Base-by-base conservation (phyloP, 2,888 invertebrate genomes). In the Magallana nippona region DNA sequence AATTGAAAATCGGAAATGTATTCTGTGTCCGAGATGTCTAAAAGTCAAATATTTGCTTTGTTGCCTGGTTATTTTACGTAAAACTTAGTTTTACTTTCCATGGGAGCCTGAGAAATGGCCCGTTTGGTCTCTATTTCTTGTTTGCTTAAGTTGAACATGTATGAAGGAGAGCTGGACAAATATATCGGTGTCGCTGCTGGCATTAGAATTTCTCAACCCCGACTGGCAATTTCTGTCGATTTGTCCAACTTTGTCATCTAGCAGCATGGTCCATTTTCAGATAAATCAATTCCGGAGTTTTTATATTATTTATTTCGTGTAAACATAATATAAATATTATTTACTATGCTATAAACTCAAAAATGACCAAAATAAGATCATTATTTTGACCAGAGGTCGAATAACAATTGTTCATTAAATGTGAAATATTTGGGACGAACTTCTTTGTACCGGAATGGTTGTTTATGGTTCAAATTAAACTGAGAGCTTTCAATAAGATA, bases 31-130 rank as follows among this genome's bases (percentile, higher is more conserved):
- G 32, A 82, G 71, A 71, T 82, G 82, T 82, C 82, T 55, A 82
- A 82, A 44, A 19, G 82, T 71, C 82, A 82, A 82, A 82, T 82
- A 82, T 82, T 82, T 63, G 71, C 44, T 71, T 82, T 55, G 82
- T 82, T 56, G 82, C 71, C 27, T 55, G 22, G 82, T 71, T 55
- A 82, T 82, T 19, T 63, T 63, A 27, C 56, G 15, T 32, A 27
- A 71, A 71, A 71, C 32, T 22, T 13, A 19, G 71, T 71, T 27
- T 27, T 71, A 32, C 71, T 71, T 22, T 71, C 13, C 27, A 71
- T 71, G 15, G 19, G 27, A 71, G 71, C 32, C 22, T 71, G 71
- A 71, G 71, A 71, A 71, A 27, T 15, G 15, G 15, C 32, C 71
- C 71, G 15, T 15, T 71, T 13, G 27, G 71, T 27, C 71, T 32